Percentiles rank a stretch among this genome's conserved stretches.
These are phyloP conservation scores for Lindbergichthys nudifrons DNA, from an alignment of 2,797 vertebrate species.

Conservation along the genomic window DNA sequence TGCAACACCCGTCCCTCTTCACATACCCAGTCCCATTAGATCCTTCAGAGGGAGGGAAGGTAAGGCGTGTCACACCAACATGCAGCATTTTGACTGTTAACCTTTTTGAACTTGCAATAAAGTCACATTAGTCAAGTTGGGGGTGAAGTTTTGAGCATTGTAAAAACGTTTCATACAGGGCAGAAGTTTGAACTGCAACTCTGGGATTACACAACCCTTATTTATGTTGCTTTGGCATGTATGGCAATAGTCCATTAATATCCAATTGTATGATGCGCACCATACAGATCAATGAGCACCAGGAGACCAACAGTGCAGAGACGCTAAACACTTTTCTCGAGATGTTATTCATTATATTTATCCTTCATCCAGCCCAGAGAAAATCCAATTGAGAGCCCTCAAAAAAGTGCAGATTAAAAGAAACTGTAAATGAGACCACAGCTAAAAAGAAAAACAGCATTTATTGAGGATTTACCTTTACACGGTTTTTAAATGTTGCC, in stretches of 20 bases:
- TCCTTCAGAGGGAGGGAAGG: constrained; percentile 2
- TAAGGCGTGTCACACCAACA: background rate
- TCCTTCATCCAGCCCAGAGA: background rate
- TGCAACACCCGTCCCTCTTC: constrained; percentile 44
- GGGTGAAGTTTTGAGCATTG: background rate
- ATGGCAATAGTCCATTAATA: background rate
- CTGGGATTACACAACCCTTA: background rate
- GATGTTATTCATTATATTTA: background rate
- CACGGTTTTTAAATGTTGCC: background rate
- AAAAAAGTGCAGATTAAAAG: background rate
- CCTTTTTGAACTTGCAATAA: background rate
- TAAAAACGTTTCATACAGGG: background rate
- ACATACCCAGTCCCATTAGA: constrained; percentile 18
- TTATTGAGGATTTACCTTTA: background rate
- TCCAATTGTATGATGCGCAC: background rate
- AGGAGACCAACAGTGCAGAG: background rate
- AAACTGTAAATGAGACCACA: background rate
- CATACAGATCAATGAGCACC: background rate
- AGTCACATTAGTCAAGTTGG: background rate
- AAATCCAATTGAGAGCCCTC: background rate
- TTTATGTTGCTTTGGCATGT: background rate
- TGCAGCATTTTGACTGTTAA: background rate
- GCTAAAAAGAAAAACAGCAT: background rate
- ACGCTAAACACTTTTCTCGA: background rate
- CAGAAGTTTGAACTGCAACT: background rate